A percentile compares a stretch with the other conserved stretches of the same genome.
Evolutionary conservation across 2,888 invertebrate genomes (phyloP).

Genomic region (Machimus rusticus): DNA sequence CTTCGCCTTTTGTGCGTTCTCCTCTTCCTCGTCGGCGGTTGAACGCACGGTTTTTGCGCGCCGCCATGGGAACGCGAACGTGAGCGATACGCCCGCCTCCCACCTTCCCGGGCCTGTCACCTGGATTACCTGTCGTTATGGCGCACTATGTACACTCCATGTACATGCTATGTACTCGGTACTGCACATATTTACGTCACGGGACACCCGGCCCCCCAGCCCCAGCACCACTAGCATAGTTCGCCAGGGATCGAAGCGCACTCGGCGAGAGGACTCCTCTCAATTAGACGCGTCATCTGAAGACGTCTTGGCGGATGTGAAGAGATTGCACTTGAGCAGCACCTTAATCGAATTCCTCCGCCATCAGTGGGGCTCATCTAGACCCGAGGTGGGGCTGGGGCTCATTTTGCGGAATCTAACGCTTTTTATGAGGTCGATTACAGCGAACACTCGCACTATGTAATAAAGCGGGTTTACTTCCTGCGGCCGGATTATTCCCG

Average conservation of each 20-base stretch:
- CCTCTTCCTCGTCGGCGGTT: neutral
- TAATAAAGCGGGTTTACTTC: slow-evolving; percentile 5
- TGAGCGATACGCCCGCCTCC: neutral
- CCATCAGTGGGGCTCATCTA: neutral
- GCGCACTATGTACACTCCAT: neutral
- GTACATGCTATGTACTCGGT: neutral
- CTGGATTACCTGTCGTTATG: neutral
- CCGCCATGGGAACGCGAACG: neutral
- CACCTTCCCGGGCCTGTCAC: neutral
- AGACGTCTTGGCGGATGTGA: slow-evolving; percentile 5
- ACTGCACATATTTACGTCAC: neutral
- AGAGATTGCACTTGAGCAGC: neutral
- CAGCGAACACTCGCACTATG: neutral
- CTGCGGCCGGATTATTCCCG: neutral
- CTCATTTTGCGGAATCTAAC: slow-evolving; percentile 1
- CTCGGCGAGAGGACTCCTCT: neutral
- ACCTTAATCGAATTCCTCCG: slow-evolving; percentile 32
- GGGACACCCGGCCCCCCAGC: neutral
- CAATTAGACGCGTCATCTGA: slow-evolving; percentile 33
- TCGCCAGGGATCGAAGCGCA: neutral
- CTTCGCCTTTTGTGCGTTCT: neutral
- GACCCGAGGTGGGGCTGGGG: neutral
- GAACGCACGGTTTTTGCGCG: neutral
- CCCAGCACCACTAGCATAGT: neutral
- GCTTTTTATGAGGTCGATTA: neutral